A percentile compares a stretch with the other conserved stretches of the same genome.
Evolutionary conservation across 2,888 invertebrate genomes (phyloP).

Genomic region (Pseudococcus viburni): DNA sequence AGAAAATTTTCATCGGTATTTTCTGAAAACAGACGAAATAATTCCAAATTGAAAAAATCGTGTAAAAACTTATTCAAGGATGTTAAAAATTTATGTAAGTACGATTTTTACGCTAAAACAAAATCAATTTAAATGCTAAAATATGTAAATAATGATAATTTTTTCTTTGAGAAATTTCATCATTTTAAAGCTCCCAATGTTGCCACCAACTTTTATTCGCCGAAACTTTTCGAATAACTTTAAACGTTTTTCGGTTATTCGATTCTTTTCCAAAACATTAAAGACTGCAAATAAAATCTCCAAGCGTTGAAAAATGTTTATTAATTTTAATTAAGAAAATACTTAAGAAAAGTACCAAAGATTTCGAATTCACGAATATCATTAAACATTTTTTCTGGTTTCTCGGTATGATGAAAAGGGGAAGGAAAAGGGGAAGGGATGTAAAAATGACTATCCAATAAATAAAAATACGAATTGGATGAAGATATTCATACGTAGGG

Average conservation of each 20-base stretch:
- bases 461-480: too few species aligned
- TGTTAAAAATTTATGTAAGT: neutral
- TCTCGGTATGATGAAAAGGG: too few species aligned
- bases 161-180: slow-evolving; percentile 35
- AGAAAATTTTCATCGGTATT: neutral
- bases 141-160: slow-evolving; percentile 43
- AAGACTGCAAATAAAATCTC: neutral
- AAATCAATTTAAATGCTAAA: slow-evolving; percentile 51
- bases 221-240: slow-evolving; percentile 24
- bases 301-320: neutral
- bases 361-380: neutral
- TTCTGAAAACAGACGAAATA: neutral
- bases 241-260: neutral
- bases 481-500: too few species aligned
- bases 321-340: neutral
- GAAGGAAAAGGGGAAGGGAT: too few species aligned
- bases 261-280: neutral
- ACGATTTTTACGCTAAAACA: neutral
- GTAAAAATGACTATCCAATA: too few species aligned
- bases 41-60: neutral
- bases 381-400: too few species aligned
- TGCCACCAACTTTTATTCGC: neutral
- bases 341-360: neutral
- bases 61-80: neutral
- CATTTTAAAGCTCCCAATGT: slow-evolving; percentile 15